phyloP scores from a whole-genome alignment of 92 coral and sea anemone species.

The Anthopleura xanthogrammica region DNA sequence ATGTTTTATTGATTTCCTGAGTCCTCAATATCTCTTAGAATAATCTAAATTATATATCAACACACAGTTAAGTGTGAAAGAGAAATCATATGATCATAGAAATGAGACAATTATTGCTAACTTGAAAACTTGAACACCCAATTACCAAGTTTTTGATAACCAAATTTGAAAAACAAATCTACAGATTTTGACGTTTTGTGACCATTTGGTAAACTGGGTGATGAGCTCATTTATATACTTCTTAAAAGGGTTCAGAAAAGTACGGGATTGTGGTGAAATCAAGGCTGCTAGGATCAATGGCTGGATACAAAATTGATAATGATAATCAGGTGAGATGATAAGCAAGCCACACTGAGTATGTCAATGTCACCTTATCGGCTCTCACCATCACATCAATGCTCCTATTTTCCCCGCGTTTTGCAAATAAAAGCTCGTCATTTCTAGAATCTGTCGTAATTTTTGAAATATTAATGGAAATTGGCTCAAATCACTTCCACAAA shows the following conservation, averaged over 20 bases:
- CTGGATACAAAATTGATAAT: conserved; percentile 4
- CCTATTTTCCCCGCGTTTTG: not conserved
- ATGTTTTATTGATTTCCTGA: conserved; percentile 1
- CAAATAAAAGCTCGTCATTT: not conserved
- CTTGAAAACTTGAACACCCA: conserved; percentile 9
- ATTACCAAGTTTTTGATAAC: conserved; percentile 4
- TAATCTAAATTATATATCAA: conserved; percentile 31
- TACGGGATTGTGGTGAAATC: not conserved
- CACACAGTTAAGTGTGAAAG: conserved; percentile 20
- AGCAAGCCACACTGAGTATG: not conserved
- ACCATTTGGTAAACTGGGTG: not conserved
- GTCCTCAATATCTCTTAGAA: not conserved
- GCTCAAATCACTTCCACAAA: conserved; percentile 8
- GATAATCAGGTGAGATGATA: not conserved
- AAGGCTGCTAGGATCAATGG: not conserved
- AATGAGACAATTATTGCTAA: conserved; percentile 14
- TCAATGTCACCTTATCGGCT: not conserved
- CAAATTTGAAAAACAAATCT: not conserved
- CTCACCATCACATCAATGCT: not conserved
- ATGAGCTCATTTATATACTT: not conserved
- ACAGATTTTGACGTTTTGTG: not conserved
- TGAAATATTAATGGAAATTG: conserved; percentile 6
- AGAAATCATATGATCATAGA: conserved; percentile 17
- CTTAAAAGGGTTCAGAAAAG: not conserved
- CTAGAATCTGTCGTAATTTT: not conserved